Conservation (phyloP, 2,888 invertebrate genomes). For the Taenaris catops region DNA sequence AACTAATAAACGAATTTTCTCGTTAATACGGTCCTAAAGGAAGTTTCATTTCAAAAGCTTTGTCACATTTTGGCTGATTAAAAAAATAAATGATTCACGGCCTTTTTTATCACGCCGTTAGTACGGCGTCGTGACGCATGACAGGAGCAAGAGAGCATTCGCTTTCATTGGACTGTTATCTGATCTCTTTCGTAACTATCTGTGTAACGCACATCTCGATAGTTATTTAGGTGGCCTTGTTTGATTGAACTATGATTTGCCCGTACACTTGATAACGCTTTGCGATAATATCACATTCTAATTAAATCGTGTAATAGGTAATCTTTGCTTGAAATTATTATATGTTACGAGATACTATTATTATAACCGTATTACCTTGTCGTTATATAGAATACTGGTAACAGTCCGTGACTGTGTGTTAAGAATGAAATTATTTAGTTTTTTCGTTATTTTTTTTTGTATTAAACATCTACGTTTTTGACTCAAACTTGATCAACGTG, state of each 20-base stretch:
- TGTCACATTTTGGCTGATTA: too few species aligned
- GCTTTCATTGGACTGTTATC: slow-evolving; percentile 56
- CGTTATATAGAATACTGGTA: background rate
- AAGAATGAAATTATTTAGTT: too few species aligned
- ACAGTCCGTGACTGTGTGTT: too few species aligned
- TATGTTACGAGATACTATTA: slow-evolving; percentile 7
- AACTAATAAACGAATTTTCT: too few species aligned
- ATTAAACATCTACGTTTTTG: too few species aligned
- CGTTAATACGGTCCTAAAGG: too few species aligned
- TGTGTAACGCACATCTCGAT: slow-evolving; percentile 45
- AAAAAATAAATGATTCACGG: too few species aligned
- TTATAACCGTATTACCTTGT: slow-evolving; percentile 2
- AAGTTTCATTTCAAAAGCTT: too few species aligned
- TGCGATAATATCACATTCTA: slow-evolving; percentile 18
- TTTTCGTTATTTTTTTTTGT: too few species aligned
- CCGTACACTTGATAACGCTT: slow-evolving; percentile 27
- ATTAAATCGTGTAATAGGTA: slow-evolving; percentile 18
- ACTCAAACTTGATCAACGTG: too few species aligned
- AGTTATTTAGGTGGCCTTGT: slow-evolving; percentile 49
- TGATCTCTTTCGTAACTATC: slow-evolving; percentile 65
- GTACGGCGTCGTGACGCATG: slow-evolving; percentile 30
- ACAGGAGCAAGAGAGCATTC: slow-evolving; percentile 43
- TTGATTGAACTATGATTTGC: slow-evolving; percentile 40
- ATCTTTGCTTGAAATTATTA: slow-evolving; percentile 14
- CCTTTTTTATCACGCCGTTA: too few species aligned